Evolutionary conservation across 2,888 invertebrate genomes (phyloP).

Genomic region (Eumacrocentrus americanus): DNA sequence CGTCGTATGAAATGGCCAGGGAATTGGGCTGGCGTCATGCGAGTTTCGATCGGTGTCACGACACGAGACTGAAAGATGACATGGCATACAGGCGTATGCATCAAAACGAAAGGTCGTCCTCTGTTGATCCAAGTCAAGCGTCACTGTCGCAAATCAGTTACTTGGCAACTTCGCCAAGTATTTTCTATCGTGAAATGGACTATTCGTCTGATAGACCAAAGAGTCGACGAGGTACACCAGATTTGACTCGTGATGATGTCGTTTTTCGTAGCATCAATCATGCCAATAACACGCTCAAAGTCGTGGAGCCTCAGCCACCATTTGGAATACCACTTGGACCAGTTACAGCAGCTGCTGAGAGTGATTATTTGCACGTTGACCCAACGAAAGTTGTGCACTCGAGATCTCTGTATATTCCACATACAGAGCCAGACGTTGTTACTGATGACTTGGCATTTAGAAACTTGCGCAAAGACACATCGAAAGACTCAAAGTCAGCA

Average conservation of each 20-base stretch:
- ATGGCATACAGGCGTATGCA: slow-evolving; percentile 80
- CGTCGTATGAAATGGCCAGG: slow-evolving; percentile 39
- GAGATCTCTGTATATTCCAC: slow-evolving; percentile 70
- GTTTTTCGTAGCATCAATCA: slow-evolving; percentile 81
- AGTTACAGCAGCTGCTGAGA: slow-evolving; percentile 78
- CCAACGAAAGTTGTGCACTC: slow-evolving; percentile 57
- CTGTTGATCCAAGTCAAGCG: slow-evolving; percentile 56
- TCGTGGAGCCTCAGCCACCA: slow-evolving; percentile 83
- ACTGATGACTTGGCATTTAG: slow-evolving; percentile 88
- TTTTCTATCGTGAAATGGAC: no score
- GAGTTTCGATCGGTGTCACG: slow-evolving; percentile 15
- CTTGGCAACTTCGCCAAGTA: slow-evolving; percentile 69
- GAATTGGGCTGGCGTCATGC: slow-evolving; percentile 46
- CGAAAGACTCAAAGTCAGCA: slow-evolving; percentile 55
- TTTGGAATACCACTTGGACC: slow-evolving; percentile 91
- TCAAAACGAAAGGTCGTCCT: slow-evolving; percentile 64
- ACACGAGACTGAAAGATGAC: slow-evolving; percentile 71
- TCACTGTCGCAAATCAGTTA: slow-evolving; percentile 69
- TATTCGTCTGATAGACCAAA: slow-evolving; percentile 7
- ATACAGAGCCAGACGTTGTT: slow-evolving; percentile 79
- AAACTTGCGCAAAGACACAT: slow-evolving; percentile 80
- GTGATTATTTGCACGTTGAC: slow-evolving; percentile 77
- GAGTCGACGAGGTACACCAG: slow-evolving; percentile 70
- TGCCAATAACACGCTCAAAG: slow-evolving; percentile 73
- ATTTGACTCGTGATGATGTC: slow-evolving; percentile 83